Evolutionary conservation across 1,140 invertebrate genomes (phyloP).

Genomic region (Dreissena rostriformis): DNA sequence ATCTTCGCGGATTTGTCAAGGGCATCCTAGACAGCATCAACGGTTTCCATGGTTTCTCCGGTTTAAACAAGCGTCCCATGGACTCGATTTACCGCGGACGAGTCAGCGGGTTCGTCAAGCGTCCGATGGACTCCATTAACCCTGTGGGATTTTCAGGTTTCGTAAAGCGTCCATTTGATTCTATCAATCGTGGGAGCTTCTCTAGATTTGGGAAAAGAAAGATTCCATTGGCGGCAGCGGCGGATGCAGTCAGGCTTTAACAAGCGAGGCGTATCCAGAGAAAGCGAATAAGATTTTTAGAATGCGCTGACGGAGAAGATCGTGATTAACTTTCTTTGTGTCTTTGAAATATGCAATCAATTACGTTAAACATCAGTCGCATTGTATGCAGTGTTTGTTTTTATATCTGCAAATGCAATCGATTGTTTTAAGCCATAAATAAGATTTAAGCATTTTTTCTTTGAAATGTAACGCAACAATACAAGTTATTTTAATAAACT

Average conservation of each 20-base stretch:
- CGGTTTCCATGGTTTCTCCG: slow-evolving; percentile 28
- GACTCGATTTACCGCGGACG: slow-evolving; percentile 36
- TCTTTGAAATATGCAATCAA: too few species aligned
- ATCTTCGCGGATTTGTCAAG: slow-evolving; percentile 53
- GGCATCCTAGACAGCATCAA: slow-evolving; percentile 55
- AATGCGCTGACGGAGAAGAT: too few species aligned
- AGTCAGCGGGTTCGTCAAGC: slow-evolving; percentile 31
- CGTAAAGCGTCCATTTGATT: slow-evolving; percentile 40
- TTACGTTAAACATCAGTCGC: too few species aligned
- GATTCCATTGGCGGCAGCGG: slow-evolving; percentile 35
- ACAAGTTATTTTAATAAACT: too few species aligned
- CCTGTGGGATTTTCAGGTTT: slow-evolving; percentile 28
- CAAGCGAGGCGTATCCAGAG: not conserved
- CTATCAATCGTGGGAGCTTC: slow-evolving; percentile 22
- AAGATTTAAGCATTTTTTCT: too few species aligned
- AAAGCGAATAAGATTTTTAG: too few species aligned
- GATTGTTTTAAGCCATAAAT: too few species aligned
- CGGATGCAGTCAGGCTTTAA: slow-evolving; percentile 30
- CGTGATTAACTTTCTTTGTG: too few species aligned
- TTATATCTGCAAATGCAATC: too few species aligned
- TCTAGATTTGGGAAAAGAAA: slow-evolving; percentile 27
- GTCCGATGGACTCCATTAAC: slow-evolving; percentile 50
- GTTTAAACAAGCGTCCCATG: too few species aligned
- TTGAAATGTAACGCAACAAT: too few species aligned
- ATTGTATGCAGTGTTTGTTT: too few species aligned